These are phyloP conservation scores for Oncorhynchus clarkii DNA, from an alignment of 2,113 vertebrate species.

Conservation along the genomic window DNA sequence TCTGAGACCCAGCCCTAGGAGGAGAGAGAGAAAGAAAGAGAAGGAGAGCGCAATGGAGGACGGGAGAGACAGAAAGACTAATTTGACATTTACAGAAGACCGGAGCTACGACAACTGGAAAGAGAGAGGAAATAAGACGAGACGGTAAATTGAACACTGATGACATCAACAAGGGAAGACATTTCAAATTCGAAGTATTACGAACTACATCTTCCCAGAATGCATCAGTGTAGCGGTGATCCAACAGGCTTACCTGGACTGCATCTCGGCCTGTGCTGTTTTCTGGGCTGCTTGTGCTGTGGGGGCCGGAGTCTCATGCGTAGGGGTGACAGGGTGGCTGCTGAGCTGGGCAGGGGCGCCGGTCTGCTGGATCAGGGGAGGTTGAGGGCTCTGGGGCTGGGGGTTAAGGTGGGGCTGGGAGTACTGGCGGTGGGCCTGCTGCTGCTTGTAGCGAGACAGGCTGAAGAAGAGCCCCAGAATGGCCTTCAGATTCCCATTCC, in stretches of 20 bases:
- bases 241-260: slow-evolving; percentile 82
- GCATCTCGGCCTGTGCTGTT: slow-evolving; percentile 94
- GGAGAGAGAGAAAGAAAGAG: slow-evolving; percentile 67
- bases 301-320: slow-evolving; percentile 65
- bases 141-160: background rate
- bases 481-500: slow-evolving; percentile 98
- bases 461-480: slow-evolving; percentile 98
- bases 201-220: background rate
- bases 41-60: slow-evolving; percentile 4
- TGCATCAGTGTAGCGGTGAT: background rate
- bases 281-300: slow-evolving; percentile 68
- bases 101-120: slow-evolving; percentile 54
- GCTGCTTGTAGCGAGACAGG: slow-evolving; percentile 95
- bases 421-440: slow-evolving; percentile 78
- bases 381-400: slow-evolving; percentile 59
- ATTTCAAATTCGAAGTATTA: background rate
- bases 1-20: slow-evolving; percentile 93
- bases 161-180: background rate
- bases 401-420: slow-evolving; percentile 43
- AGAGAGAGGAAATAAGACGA: slow-evolving; percentile 43
- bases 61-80: slow-evolving; percentile 21
- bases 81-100: slow-evolving; percentile 20
- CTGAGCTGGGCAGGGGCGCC: slow-evolving; percentile 66
- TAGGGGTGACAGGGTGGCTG: slow-evolving; percentile 34
- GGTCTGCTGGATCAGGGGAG: slow-evolving; percentile 68